Conservation (phyloP, 2,888 invertebrate species). For the Schizaphis graminum region DNA sequence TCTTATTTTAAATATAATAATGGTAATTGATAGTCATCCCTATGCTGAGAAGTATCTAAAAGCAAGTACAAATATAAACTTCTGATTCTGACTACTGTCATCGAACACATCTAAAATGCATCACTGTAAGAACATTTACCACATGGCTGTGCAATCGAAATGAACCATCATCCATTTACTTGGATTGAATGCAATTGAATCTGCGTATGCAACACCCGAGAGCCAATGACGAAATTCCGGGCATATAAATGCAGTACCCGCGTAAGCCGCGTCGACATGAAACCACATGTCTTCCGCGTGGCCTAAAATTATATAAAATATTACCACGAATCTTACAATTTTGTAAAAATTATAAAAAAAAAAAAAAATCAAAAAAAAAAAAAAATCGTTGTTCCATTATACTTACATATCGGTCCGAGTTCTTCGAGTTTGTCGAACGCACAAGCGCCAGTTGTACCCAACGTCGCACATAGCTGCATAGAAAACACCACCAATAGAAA, state of each 20-base stretch:
- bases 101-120: too few species aligned
- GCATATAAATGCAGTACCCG: slow-evolving; percentile 95
- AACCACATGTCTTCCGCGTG: slow-evolving; percentile 90
- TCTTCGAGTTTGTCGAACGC: slow-evolving; percentile 90
- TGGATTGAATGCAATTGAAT: slow-evolving; percentile 98
- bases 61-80: background rate
- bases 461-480: slow-evolving; percentile 88
- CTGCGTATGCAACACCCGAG: slow-evolving; percentile 89
- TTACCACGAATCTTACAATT: background rate
- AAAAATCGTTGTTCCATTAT: background rate
- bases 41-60: background rate
- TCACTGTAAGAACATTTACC: slow-evolving; percentile 75
- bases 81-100: background rate
- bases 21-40: background rate
- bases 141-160: slow-evolving; percentile 99
- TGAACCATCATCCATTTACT: slow-evolving; percentile 99
- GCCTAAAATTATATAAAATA: slow-evolving; percentile 71
- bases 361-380: background rate
- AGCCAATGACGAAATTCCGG: slow-evolving; percentile 94
- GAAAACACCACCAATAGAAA: background rate
- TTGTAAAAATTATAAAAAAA: background rate
- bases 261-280: slow-evolving; percentile 98
- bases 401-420: slow-evolving; percentile 76
- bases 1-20: background rate
- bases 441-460: slow-evolving; percentile 97